Evolutionary conservation across 2,113 vertebrate species (phyloP).

Genomic region (Rostratula benghalensis): DNA sequence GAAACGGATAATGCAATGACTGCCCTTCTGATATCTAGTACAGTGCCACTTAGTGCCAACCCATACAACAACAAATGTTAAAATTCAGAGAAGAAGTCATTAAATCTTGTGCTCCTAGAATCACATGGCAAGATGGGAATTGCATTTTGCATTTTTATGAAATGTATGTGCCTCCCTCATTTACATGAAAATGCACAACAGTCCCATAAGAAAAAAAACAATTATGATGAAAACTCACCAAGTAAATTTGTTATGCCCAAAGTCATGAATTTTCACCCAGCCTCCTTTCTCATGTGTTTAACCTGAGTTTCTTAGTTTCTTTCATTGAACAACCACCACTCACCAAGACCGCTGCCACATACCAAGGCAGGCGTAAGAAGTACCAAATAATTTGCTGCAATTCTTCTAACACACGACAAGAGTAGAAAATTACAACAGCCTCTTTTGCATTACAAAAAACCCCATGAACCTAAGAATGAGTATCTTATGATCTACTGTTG

Average conservation of each 20-base stretch:
- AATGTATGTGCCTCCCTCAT: background rate
- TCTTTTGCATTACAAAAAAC: background rate
- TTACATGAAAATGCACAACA: slow-evolving; percentile 7
- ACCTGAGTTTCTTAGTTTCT: background rate
- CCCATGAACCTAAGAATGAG: background rate
- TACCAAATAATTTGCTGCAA: background rate
- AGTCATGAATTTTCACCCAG: background rate
- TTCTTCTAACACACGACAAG: fast-evolving
- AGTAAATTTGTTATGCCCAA: background rate
- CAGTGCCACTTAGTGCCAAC: background rate
- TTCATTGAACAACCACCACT: background rate
- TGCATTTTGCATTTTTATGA: background rate
- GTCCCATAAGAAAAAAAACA: background rate
- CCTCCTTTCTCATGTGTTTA: background rate
- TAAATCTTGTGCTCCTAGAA: background rate
- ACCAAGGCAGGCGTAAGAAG: fast-evolving
- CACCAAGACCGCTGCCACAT: background rate
- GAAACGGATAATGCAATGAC: background rate
- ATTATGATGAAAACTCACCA: background rate
- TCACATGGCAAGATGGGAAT: background rate
- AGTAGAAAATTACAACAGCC: background rate
- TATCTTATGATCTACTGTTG: background rate
- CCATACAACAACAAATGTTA: background rate
- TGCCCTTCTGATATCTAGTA: background rate
- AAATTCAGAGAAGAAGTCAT: background rate